Percentiles rank a stretch among this genome's conserved stretches.
These are phyloP conservation scores for Nettapus auritus DNA, from an alignment of 2,113 vertebrate genomes.

Conservation along the genomic window DNA sequence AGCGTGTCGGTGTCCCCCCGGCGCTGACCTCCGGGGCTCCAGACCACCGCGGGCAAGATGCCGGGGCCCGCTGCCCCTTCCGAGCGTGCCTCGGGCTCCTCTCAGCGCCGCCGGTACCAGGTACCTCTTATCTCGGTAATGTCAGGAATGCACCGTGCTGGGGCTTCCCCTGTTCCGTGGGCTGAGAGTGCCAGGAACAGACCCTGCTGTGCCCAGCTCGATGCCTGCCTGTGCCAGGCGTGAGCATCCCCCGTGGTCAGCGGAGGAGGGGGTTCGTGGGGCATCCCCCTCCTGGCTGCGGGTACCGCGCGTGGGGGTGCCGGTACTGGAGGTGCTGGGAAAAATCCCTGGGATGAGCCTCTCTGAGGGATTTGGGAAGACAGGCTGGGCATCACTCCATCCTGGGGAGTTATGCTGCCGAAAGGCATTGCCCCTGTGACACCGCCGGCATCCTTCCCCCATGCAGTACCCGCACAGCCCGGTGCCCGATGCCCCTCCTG, in stretches of 20 bases:
- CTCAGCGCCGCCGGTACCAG: constrained; percentile 4
- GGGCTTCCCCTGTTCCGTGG: not conserved
- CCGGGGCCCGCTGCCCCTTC: rapidly evolving
- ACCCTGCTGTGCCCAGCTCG: not conserved
- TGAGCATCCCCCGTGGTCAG: not conserved
- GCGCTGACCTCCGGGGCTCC: not conserved
- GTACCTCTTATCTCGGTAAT: constrained; percentile 69
- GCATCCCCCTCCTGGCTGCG: not conserved
- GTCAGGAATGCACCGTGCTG: constrained; percentile 68
- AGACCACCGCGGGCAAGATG: not conserved
- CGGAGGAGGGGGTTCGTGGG: not conserved
- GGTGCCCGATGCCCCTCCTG: not conserved
- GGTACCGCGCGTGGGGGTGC: not conserved
- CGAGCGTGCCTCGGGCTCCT: rapidly evolving
- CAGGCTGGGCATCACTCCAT: not conserved
- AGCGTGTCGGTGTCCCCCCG: rapidly evolving
- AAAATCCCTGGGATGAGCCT: not conserved
- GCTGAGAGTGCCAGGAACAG: not conserved
- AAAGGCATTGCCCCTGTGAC: not conserved
- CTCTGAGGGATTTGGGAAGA: not conserved
- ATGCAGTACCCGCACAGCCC: not conserved
- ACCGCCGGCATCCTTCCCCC: not conserved
- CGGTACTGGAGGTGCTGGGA: no score
- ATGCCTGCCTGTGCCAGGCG: rapidly evolving
- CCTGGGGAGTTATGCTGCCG: not conserved